Evolutionary conservation across 1,140 invertebrate genomes (phyloP), one percentile per base, ranked within the genome.

Genomic region (Planococcus citri): DNA sequence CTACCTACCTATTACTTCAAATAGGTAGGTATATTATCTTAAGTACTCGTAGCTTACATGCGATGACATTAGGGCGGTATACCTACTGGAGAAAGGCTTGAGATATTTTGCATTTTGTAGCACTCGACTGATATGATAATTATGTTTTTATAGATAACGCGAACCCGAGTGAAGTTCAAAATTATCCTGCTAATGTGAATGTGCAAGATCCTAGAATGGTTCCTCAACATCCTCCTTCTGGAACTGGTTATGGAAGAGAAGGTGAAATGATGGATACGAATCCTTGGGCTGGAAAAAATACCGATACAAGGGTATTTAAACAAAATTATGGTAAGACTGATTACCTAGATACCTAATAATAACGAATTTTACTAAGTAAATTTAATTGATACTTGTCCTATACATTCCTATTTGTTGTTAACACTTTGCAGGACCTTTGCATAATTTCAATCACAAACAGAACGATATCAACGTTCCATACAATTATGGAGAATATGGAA

Each of bases 401-500:
- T 8, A 8, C 14, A 37, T 37, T 37, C 6, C 10, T 51, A 9
- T 17, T 2, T 9, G 4, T 51, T 51, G 3, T 33, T 33, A 33
- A 33, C 29, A 33, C 3, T 33, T 33, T 33, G 3, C 60, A 64
- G 60, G 20, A 64, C 60, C 60, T 6, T 64, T 27, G 9, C 60
- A 25, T 20, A 64, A 64, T 25, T 64, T 64, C 17, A 64, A 64
- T 25, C 60, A 27, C 20, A 64, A 64, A 64, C 60, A 64, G 24
- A 64, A 64, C 20, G 60, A 64, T 64, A 64, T 64, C 9, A 64
- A 25, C 20, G 20, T 64, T 64, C 60, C 60, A 10, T 64, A 64
- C 17, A 64, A 25, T 64, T 64, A 64, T 64, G 60, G 60, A 22
- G 60, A 64, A 17, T 64, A 64, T 64, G 60, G 60, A 64, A 64